Percentiles rank a stretch among this genome's conserved stretches.
These are phyloP conservation scores for Smittia aterrima DNA, from an alignment of 2,888 invertebrate genomes.

Conservation along the genomic window DNA sequence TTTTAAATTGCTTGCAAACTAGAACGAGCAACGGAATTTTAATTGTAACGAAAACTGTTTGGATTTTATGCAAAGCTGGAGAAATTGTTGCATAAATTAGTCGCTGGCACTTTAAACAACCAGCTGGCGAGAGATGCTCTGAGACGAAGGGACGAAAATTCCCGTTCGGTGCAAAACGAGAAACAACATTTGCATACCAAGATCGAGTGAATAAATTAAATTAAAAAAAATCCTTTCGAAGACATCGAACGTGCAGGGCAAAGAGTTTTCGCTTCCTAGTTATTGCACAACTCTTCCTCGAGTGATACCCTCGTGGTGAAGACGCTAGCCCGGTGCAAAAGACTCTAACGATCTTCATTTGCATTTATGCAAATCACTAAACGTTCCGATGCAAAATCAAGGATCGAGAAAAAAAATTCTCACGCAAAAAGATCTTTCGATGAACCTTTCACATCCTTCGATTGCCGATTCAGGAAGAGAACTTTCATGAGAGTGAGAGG, in stretches of 20 bases:
- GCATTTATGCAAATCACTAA: constrained; percentile 35
- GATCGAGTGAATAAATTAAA: constrained; percentile 3
- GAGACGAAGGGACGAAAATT: constrained; percentile 9
- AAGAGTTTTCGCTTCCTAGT: neutral
- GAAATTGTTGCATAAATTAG: neutral
- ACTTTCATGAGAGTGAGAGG: neutral
- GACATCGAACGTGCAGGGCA: neutral
- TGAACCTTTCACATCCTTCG: neutral
- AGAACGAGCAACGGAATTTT: neutral
- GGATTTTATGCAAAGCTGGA: neutral
- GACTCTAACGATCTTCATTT: constrained; percentile 28
- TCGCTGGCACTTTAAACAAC: neutral
- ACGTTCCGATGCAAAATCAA: constrained; percentile 33
- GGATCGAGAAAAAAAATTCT: constrained; percentile 4
- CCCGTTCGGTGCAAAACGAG: constrained; percentile 14
- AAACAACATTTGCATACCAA: constrained; percentile 30
- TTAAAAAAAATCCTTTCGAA: neutral
- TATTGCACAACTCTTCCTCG: neutral
- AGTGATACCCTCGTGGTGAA: neutral
- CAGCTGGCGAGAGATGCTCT: constrained; percentile 14
- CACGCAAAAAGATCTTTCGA: constrained; percentile 26
- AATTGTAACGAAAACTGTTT: neutral
- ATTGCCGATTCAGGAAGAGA: constrained; percentile 13
- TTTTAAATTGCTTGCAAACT: constrained; percentile 28
- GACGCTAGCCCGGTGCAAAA: neutral